Evolutionary conservation across 2,797 vertebrate species (phyloP).

Genomic region (Pangasius sanitwongsei): DNA sequence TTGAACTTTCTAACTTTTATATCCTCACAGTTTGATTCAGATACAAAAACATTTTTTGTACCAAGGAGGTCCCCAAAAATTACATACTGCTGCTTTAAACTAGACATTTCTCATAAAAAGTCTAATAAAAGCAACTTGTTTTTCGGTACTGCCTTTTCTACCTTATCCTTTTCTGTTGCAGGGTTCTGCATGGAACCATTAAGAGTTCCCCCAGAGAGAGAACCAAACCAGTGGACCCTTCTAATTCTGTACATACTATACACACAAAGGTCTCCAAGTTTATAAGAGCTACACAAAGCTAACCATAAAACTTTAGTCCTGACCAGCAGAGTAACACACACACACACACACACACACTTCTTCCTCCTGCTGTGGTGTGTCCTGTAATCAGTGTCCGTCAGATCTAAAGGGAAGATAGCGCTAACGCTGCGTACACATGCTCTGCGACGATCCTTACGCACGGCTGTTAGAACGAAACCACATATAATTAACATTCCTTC

Average conservation of each 20-base stretch:
- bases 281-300: not conserved
- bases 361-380: constrained; percentile 40
- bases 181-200: not conserved
- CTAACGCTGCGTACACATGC: constrained; percentile 35
- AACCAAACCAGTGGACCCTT: not conserved
- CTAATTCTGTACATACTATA: not conserved
- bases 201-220: not conserved
- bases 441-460: constrained; percentile 50
- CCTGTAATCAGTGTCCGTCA: constrained; percentile 49
- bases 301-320: not conserved
- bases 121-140: not conserved
- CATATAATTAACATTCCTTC: constrained; percentile 80
- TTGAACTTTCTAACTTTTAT: not conserved
- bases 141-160: not conserved
- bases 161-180: not conserved
- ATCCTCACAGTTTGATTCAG: not conserved
- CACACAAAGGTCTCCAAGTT: not conserved
- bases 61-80: not conserved
- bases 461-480: constrained; percentile 62
- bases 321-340: not conserved
- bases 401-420: constrained; percentile 28
- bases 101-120: not conserved
- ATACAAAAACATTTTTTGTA: not conserved
- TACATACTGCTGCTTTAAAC: constrained; percentile 5
- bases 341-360: not conserved